Conservation (phyloP, 2,888 invertebrate species). For the Drosophila kanekoi region DNA sequence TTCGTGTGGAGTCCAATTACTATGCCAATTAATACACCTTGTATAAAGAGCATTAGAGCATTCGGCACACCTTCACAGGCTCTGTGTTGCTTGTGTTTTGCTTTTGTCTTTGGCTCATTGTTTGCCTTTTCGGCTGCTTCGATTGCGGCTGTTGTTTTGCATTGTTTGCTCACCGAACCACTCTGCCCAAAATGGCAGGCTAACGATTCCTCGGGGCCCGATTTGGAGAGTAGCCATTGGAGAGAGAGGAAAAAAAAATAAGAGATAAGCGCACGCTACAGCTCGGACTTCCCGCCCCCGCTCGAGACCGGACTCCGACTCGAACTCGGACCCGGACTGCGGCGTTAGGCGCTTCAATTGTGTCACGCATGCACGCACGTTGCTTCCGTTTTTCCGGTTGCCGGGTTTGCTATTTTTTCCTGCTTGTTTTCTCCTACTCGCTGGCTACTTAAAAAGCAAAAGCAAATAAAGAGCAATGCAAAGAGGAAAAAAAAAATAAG, state of each 20-base stretch:
- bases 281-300: slow-evolving; percentile 7
- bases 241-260: neutral
- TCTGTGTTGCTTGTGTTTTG: slow-evolving; percentile 15
- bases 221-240: slow-evolving; percentile 34
- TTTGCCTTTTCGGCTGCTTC: slow-evolving; percentile 60
- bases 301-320: slow-evolving; percentile 7
- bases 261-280: slow-evolving; percentile 60
- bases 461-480: slow-evolving; percentile 29
- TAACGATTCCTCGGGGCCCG: slow-evolving; percentile 79
- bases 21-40: neutral
- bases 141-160: slow-evolving; percentile 53
- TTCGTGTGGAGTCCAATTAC: no score
- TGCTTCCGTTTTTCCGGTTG: slow-evolving; percentile 82
- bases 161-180: slow-evolving; percentile 68
- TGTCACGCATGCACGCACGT: slow-evolving; percentile 84
- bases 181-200: slow-evolving; percentile 69
- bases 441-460: slow-evolving; percentile 40
- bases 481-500: slow-evolving; percentile 10
- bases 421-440: slow-evolving; percentile 31
- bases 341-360: slow-evolving; percentile 78
- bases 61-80: slow-evolving; percentile 2
- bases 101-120: slow-evolving; percentile 61
- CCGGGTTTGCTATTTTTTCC: slow-evolving; percentile 77
- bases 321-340: slow-evolving; percentile 1
- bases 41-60: slow-evolving; percentile 3